phyloP scores from a whole-genome alignment of 2,888 invertebrate species.

The Apoderus coryli region DNA sequence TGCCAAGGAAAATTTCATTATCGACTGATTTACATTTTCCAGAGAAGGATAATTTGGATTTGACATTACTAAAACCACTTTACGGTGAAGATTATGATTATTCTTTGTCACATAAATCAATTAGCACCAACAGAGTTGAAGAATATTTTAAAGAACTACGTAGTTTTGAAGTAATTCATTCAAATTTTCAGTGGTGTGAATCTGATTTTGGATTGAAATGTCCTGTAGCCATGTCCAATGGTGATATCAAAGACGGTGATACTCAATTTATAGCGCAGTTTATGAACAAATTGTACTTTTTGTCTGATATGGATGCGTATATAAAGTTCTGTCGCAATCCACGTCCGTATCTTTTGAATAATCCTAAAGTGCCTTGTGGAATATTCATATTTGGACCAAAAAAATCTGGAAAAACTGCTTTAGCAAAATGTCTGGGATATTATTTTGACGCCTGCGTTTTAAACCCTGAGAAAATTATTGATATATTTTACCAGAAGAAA shows the following conservation, averaged over 20 bases:
- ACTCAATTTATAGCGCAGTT: constrained; percentile 42
- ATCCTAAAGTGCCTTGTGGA: constrained; percentile 43
- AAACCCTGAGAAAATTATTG: constrained; percentile 26
- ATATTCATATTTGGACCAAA: constrained; percentile 45
- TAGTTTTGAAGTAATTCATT: constrained; percentile 23
- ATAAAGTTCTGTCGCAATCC: constrained; percentile 45
- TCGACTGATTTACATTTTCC: neutral
- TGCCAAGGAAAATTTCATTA: constrained; percentile 25
- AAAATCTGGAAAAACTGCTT: constrained; percentile 42
- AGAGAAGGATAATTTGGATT: too few species aligned
- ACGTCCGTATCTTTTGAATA: constrained; percentile 41
- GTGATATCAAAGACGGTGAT: constrained; percentile 37
- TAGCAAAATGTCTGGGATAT: constrained; percentile 40
- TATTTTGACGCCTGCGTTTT: constrained; percentile 37
- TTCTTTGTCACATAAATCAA: too few species aligned
- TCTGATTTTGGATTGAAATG: constrained; percentile 44
- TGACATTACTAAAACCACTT: too few species aligned
- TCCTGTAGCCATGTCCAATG: constrained; percentile 45
- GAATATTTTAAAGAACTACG: constrained; percentile 27
- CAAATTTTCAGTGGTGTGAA: constrained; percentile 32
- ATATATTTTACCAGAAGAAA: constrained; percentile 18
- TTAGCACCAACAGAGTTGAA: constrained; percentile 19
- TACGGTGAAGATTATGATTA: constrained; percentile 1
- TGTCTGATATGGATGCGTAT: constrained; percentile 38
- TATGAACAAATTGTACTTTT: constrained; percentile 45